A percentile compares a stretch with the other conserved stretches of the same genome.
Evolutionary conservation across 2,113 vertebrate genomes (phyloP).

Genomic region (Otolemur garnettii): DNA sequence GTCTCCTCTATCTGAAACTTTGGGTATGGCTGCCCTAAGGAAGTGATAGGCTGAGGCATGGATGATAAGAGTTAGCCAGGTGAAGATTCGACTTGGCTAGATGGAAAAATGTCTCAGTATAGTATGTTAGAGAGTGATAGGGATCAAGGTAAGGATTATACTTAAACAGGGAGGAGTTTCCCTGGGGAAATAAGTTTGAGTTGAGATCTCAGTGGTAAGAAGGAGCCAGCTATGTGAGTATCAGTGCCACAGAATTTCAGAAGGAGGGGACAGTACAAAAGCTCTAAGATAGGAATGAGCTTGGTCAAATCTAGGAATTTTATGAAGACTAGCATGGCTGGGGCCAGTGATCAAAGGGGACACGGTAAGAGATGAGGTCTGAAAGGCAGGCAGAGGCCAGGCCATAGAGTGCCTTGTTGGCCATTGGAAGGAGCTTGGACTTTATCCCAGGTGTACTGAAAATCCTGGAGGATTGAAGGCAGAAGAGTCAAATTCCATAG

Average conservation of each 20-base stretch:
- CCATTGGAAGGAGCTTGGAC: background rate
- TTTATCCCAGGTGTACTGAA: background rate
- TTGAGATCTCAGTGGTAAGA: background rate
- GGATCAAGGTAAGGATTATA: accelerated
- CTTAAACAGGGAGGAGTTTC: background rate
- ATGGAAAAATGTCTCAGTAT: background rate
- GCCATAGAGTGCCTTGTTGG: background rate
- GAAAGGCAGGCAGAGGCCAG: background rate
- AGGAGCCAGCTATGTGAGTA: background rate
- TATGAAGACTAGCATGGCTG: background rate
- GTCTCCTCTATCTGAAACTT: background rate
- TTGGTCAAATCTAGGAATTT: background rate
- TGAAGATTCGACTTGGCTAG: background rate
- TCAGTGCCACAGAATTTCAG: background rate
- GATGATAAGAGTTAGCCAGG: background rate
- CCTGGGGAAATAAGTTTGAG: background rate
- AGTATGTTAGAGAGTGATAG: background rate
- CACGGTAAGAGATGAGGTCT: background rate
- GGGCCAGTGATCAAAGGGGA: background rate
- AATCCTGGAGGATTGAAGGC: background rate
- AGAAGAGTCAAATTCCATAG: background rate
- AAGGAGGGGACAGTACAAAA: background rate
- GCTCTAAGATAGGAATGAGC: background rate
- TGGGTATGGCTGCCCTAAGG: background rate
- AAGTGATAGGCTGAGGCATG: background rate